Conservation (phyloP, 2,113 vertebrate species). For the Gymnogyps californianus region DNA sequence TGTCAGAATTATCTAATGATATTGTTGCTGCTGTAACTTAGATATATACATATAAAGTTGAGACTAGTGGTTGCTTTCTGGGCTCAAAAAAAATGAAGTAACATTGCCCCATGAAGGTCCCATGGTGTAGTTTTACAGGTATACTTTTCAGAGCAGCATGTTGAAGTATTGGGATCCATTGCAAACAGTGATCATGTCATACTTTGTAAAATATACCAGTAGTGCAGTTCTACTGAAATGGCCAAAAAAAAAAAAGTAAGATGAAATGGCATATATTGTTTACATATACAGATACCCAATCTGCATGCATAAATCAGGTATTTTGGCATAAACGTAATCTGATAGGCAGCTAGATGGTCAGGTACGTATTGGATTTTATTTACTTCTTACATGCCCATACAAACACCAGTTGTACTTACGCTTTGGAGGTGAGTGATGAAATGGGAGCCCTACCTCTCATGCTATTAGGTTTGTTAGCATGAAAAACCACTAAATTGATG, state of each 20-base stretch:
- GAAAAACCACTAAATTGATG: background rate
- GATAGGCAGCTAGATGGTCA: background rate
- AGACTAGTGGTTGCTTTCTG: background rate
- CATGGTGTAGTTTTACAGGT: background rate
- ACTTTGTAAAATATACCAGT: background rate
- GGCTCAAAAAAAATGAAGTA: background rate
- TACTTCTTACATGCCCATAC: rapidly evolving
- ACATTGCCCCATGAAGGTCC: background rate
- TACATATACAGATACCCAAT: background rate
- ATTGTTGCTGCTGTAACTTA: background rate
- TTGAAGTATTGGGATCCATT: background rate
- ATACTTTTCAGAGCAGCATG: background rate
- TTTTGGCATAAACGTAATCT: background rate
- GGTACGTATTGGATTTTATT: background rate
- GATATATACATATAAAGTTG: background rate
- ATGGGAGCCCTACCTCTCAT: background rate
- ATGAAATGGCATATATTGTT: background rate
- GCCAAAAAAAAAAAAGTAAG: background rate
- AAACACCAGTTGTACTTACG: background rate
- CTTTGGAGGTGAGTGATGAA: background rate
- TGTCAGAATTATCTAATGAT: background rate
- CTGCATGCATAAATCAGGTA: background rate
- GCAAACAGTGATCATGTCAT: background rate
- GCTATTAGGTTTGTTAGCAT: background rate
- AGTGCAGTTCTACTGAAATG: background rate